These are phyloP conservation scores for Dasypus novemcinctus DNA, from an alignment of 2,113 vertebrate species.

Conservation along the genomic window DNA sequence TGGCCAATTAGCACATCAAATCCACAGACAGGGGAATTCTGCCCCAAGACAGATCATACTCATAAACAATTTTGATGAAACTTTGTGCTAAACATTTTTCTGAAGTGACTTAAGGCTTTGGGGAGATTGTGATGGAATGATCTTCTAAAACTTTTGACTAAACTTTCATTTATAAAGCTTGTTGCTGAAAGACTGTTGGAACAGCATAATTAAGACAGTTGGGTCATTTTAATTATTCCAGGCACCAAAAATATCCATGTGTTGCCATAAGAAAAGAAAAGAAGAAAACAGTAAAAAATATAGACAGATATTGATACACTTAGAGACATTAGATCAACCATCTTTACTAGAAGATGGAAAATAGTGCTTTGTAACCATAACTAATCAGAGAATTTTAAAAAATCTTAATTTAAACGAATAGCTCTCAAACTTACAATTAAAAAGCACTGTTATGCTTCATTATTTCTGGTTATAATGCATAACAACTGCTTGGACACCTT, in stretches of 20 bases:
- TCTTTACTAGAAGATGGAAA: background rate
- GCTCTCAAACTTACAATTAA: background rate
- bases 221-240: background rate
- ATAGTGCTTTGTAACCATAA: background rate
- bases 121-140: no score
- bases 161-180: background rate
- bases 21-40: no score
- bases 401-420: background rate
- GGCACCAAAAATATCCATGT: background rate
- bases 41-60: no score
- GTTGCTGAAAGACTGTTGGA: background rate
- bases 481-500: background rate
- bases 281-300: background rate
- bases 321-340: background rate
- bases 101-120: no score
- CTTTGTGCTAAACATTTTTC: no score
- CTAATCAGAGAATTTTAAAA: background rate
- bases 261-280: background rate
- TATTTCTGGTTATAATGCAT: background rate
- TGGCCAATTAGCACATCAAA: no score
- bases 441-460: background rate
- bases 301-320: background rate
- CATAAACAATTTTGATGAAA: no score
- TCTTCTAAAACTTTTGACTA: background rate
- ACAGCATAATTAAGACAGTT: background rate